A percentile compares a stretch with the other conserved stretches of the same genome.
Conservation (phyloP, 2,797 vertebrate species). For the Thripadectes ignobilis region DNA sequence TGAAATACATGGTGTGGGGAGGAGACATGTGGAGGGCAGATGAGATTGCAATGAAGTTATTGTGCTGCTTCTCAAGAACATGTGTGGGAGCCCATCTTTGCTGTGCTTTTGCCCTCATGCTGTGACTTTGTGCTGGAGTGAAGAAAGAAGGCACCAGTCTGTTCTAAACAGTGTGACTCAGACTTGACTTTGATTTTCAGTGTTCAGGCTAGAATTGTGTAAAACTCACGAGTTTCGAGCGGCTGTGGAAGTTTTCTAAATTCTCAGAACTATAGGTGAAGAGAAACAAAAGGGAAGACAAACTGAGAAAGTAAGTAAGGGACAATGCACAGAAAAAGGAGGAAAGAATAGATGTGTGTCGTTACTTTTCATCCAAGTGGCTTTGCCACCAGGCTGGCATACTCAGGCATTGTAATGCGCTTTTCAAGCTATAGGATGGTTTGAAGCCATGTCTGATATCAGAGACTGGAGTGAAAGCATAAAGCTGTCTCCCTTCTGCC, state of each 20-base stretch:
- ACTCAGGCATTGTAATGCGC: background rate
- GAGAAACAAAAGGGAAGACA: background rate
- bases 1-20: accelerated
- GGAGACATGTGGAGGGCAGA: background rate
- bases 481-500: slow-evolving; percentile 39
- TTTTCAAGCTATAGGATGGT: background rate
- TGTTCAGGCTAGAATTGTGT: background rate
- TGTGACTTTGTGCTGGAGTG: background rate
- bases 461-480: background rate
- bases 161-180: background rate
- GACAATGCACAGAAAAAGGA: background rate
- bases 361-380: background rate
- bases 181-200: background rate
- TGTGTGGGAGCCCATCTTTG: background rate
- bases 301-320: background rate
- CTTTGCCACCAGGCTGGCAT: background rate
- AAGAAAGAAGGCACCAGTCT: background rate
- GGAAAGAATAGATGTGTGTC: background rate
- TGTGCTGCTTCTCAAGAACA: accelerated
- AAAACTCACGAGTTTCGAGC: background rate
- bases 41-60: background rate
- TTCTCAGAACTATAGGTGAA: background rate
- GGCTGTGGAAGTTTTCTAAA: background rate
- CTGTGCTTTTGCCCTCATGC: background rate
- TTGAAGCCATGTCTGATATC: background rate